phyloP scores from a whole-genome alignment of 1,140 invertebrate genomes.

The Pseudomyrmex sp. region DNA sequence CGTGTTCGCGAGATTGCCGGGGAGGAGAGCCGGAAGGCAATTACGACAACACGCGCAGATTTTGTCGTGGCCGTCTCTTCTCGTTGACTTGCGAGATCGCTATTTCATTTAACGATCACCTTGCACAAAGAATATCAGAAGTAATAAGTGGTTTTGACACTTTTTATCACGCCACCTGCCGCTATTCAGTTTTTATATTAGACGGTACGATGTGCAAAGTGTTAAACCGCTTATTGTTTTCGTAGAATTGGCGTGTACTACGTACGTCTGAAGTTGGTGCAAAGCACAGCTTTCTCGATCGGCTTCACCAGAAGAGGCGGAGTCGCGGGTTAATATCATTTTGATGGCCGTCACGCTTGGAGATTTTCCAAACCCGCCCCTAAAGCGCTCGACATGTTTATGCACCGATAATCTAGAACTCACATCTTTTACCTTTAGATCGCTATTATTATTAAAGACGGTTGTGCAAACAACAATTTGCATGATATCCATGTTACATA shows the following conservation, averaged over 20 bases:
- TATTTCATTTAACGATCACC: not conserved
- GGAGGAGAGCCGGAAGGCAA: constrained; percentile 68
- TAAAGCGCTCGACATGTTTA: constrained; percentile 8
- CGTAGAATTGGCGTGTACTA: not conserved
- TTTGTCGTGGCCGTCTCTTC: constrained; percentile 1
- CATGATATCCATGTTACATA: not conserved
- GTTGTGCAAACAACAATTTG: not conserved
- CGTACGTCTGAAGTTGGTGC: not conserved
- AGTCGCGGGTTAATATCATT: constrained; percentile 37
- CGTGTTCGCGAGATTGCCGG: constrained; percentile 34
- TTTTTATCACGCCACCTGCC: not conserved
- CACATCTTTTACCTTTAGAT: not conserved
- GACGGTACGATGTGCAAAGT: not conserved
- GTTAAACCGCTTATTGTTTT: not conserved
- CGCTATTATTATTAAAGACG: not conserved
- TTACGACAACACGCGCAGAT: constrained; percentile 55
- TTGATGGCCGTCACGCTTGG: constrained; percentile 41
- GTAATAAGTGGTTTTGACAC: not conserved
- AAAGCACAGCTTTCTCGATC: not conserved
- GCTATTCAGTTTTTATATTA: not conserved
- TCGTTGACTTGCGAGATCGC: not conserved
- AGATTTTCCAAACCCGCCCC: constrained; percentile 53
- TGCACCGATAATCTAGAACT: not conserved
- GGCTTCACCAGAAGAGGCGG: constrained; percentile 7
- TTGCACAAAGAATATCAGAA: not conserved